Percentiles rank a stretch among this genome's conserved stretches.
These are phyloP conservation scores for Hipparchia sbordonii DNA, from an alignment of 2,888 invertebrate species.

Conservation along the genomic window DNA sequence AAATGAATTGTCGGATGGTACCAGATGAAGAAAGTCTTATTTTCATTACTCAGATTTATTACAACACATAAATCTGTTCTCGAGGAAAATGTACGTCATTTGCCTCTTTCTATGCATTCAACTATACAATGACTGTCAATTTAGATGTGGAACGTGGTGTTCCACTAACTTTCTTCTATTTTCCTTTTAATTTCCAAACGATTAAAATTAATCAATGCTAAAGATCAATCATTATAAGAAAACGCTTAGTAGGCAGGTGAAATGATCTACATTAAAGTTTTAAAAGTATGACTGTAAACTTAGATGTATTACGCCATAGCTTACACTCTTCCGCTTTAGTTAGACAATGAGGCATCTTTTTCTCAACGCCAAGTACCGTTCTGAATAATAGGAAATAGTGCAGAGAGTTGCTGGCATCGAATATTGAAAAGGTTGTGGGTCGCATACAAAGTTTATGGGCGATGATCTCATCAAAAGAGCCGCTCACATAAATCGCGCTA, in stretches of 20 bases:
- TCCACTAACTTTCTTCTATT: constrained; percentile 19
- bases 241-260: neutral
- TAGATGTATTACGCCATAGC: neutral
- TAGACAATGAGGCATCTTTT: constrained; percentile 75
- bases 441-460: constrained; percentile 76
- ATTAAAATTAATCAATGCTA: neutral
- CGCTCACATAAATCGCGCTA: constrained; percentile 79
- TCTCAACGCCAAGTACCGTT: constrained; percentile 69
- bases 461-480: constrained; percentile 82
- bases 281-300: neutral
- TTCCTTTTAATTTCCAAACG: neutral
- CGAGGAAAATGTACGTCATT: constrained; percentile 8
- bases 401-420: constrained; percentile 72
- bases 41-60: constrained; percentile 22
- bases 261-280: neutral
- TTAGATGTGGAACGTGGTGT: neutral
- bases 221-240: neutral
- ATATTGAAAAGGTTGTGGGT: constrained; percentile 74
- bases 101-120: constrained; percentile 11
- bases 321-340: neutral
- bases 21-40: constrained; percentile 23
- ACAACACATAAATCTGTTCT: constrained; percentile 21
- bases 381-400: constrained; percentile 79
- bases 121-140: constrained; percentile 16
- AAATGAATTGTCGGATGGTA: constrained; percentile 7